Conservation (phyloP, 2,113 vertebrate genomes). For the Xenopus laevis region DNA sequence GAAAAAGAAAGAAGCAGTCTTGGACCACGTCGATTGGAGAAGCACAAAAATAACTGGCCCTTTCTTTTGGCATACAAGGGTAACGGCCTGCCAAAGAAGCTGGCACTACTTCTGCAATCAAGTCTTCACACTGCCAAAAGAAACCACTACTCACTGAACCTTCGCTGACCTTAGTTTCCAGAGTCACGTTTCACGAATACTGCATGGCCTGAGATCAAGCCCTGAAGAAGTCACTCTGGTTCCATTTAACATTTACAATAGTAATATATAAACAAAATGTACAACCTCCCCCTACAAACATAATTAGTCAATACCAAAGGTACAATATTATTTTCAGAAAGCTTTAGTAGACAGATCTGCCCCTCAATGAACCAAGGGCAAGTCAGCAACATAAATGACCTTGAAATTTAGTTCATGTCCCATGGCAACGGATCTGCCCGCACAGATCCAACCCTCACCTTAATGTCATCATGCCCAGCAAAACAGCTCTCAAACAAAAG, state of each 20-base stretch:
- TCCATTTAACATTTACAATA: background rate
- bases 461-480: too few relatives aligned
- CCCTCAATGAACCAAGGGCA: conserved; percentile 13
- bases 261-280: background rate
- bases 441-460: conserved; percentile 2
- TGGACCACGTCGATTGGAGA: background rate
- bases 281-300: background rate
- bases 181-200: background rate
- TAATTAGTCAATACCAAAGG: too few relatives aligned
- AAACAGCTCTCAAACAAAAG: background rate
- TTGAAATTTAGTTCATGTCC: conserved; percentile 11
- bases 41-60: conserved; percentile 32
- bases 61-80: conserved; percentile 23
- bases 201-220: background rate
- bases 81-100: conserved; percentile 21
- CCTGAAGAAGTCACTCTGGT: background rate
- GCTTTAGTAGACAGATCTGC: background rate
- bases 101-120: conserved; percentile 19
- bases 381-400: conserved; percentile 5
- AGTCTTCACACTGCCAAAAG: conserved; percentile 19
- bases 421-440: conserved; percentile 11
- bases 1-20: background rate
- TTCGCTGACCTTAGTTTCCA: conserved; percentile 2
- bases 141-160: conserved; percentile 17
- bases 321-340: too few relatives aligned